Evolutionary conservation across 2,797 vertebrate genomes (phyloP), one percentile per base, ranked within the genome.

Genomic region (Gymnoscopelus braueri): DNA sequence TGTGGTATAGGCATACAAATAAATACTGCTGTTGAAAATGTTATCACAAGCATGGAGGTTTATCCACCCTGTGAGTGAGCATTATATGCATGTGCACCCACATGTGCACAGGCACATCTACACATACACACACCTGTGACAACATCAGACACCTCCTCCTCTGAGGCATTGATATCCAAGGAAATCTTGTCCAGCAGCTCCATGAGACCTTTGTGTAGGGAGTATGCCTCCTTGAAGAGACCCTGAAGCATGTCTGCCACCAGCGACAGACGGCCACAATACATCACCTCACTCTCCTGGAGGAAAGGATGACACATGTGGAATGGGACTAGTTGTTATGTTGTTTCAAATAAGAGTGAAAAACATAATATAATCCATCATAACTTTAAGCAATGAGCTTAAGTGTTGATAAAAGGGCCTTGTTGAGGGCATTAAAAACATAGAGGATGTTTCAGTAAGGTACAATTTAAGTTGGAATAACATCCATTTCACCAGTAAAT

Each of bases 181-280:
- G 90, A 92, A 75, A 96, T 91, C 74, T 82, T 89, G 78, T 98
- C 96, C 73, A 98, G 77, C 5, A 99, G 72, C 64, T 96, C 96
- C 92, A 98, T 93, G 26, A 99, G 86, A 65, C 93, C 91, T 68
- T 97, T 99, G 78, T 99, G 97, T 60, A 99, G 96, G 29, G 91
- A 90, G 76, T 97, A 98, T 1, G 96, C 95, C 70, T 96, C 96
- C 80, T 96, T 98, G 83, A 98, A 99, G 64, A 98, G 75, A 19
- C 92, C 91, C 80, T 99, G 97, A 0, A 99, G 93, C 67, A 98
- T 92, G 84, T 99, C 97, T 23, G 95, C 95, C 63, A 98, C 94
- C 29, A 98, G 79, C 11, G 97, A 95, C 67, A 99, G 87, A 32
- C 89, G 93, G n/a, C 95, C 95, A 85, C 92, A 94, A 82, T 99